Percentiles rank a stretch among this genome's conserved stretches.
These are phyloP conservation scores for Leptonema lineaticorne DNA, from an alignment of 1,140 invertebrate genomes.

Conservation along the genomic window DNA sequence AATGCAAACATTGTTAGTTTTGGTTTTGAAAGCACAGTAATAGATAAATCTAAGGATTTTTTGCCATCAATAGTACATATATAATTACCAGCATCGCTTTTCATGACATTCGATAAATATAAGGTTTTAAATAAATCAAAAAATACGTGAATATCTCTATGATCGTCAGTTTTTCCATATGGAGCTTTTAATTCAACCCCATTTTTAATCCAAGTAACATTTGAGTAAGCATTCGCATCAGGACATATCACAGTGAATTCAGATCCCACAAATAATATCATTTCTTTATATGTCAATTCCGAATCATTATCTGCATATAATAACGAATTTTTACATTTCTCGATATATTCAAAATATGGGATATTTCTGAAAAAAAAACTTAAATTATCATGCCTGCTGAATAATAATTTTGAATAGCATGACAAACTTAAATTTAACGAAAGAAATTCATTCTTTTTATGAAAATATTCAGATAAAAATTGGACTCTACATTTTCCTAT, in stretches of 20 bases:
- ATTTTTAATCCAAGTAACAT: slow-evolving; percentile 30
- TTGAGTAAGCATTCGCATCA: slow-evolving; percentile 20
- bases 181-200: background rate
- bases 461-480: background rate
- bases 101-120: background rate
- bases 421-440: slow-evolving; percentile 24
- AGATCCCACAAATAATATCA: background rate
- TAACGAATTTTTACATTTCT: slow-evolving; percentile 21
- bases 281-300: background rate
- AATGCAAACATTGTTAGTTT: background rate
- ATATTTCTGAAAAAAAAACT: slow-evolving; percentile 7
- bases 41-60: background rate
- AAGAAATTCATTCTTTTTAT: background rate
- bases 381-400: slow-evolving; percentile 2
- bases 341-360: slow-evolving; percentile 16
- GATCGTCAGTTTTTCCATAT: background rate
- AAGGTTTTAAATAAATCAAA: background rate
- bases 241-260: slow-evolving; percentile 12
- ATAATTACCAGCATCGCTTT: background rate
- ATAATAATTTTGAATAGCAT: slow-evolving; percentile 25
- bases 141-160: background rate
- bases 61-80: background rate
- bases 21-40: background rate
- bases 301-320: background rate
- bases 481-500: slow-evolving; percentile 1